Evolutionary conservation across 2,888 invertebrate genomes (phyloP).

Genomic region (Tridacna crocea): DNA sequence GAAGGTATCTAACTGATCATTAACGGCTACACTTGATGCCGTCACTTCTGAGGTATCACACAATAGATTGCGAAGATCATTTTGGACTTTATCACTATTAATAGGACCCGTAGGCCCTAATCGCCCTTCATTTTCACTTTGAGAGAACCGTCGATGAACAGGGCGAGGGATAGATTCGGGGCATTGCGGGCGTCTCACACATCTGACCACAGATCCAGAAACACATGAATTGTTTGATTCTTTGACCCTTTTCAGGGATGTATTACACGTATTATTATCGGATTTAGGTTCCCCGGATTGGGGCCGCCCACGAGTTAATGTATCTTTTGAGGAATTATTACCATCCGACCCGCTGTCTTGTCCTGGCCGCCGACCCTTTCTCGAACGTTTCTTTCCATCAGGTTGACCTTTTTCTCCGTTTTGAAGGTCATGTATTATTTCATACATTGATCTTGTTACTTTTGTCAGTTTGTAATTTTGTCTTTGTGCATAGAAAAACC

Average conservation of each 20-base stretch:
- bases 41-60: slow-evolving; percentile 60
- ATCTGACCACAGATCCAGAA: slow-evolving; percentile 58
- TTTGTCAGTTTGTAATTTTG: slow-evolving; percentile 71
- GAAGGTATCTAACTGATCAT: slow-evolving; percentile 43
- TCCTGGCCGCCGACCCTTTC: slow-evolving; percentile 50
- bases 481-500: slow-evolving; percentile 66
- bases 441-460: slow-evolving; percentile 71
- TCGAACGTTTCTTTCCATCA: slow-evolving; percentile 45
- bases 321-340: slow-evolving; percentile 48
- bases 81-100: slow-evolving; percentile 61
- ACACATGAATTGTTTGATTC: slow-evolving; percentile 40
- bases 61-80: slow-evolving; percentile 62
- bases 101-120: slow-evolving; percentile 29
- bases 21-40: slow-evolving; percentile 51
- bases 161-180: slow-evolving; percentile 42
- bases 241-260: slow-evolving; percentile 29
- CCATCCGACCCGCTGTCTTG: slow-evolving; percentile 47
- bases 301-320: slow-evolving; percentile 51
- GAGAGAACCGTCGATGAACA: slow-evolving; percentile 44
- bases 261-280: slow-evolving; percentile 40
- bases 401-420: slow-evolving; percentile 53
- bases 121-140: slow-evolving; percentile 46
- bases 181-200: slow-evolving; percentile 65
- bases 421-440: slow-evolving; percentile 71
- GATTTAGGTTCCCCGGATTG: slow-evolving; percentile 37